Evolutionary conservation across 1,140 invertebrate genomes (phyloP).

Genomic region (Macrotrachela quadricornifera): DNA sequence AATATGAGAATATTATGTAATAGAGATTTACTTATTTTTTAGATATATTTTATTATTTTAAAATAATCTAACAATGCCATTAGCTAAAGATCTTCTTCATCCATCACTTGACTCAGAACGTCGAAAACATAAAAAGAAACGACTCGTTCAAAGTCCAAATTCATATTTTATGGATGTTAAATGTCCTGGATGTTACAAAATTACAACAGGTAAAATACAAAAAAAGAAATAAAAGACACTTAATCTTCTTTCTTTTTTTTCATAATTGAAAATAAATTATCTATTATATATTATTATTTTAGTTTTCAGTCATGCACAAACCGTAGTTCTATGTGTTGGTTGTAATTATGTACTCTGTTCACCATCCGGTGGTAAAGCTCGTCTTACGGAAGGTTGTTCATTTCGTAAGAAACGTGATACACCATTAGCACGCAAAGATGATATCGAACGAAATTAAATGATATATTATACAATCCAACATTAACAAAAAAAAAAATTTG

Average conservation of each 20-base stretch:
- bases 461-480: too few species aligned
- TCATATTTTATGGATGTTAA: conserved; percentile 99
- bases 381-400: conserved; percentile 69
- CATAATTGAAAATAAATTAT: too few species aligned
- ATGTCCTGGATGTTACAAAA: conserved; percentile 50
- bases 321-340: conserved; percentile 86
- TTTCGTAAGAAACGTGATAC: neutral
- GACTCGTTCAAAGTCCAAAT: conserved; percentile 93
- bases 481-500: too few species aligned
- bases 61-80: conserved; percentile 12
- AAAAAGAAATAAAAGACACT: too few species aligned
- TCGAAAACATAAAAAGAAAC: conserved; percentile 74
- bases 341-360: conserved; percentile 94
- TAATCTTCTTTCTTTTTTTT: too few species aligned
- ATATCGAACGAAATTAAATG: too few species aligned
- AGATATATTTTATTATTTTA: neutral
- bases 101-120: conserved; percentile 80
- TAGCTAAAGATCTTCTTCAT: conserved; percentile 88
- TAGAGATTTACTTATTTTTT: neutral
- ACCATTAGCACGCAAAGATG: too few species aligned
- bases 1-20: too few species aligned
- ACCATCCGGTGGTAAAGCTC: conserved; percentile 88
- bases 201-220: too few species aligned
- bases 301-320: conserved; percentile 95
- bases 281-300: conserved; percentile 32